Evolutionary conservation across 2,888 invertebrate genomes (phyloP).

Genomic region (Cloeon dipterum): DNA sequence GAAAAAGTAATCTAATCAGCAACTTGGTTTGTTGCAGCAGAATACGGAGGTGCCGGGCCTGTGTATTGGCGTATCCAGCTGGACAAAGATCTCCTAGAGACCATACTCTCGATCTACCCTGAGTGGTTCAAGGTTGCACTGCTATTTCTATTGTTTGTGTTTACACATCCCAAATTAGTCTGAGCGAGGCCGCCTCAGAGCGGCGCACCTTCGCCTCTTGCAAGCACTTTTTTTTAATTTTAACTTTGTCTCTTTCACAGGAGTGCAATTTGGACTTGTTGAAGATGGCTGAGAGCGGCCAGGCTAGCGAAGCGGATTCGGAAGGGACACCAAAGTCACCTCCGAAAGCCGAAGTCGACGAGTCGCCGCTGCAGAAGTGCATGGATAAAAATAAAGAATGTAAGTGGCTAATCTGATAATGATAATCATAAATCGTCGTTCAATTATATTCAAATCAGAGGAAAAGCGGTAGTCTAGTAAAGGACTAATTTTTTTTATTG

Average conservation of each 20-base stretch:
- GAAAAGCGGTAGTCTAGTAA: too few relatives aligned
- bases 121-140: conserved; percentile 61
- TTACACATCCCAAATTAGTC: background rate
- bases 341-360: conserved; percentile 82
- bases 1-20: too few relatives aligned
- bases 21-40: conserved; percentile 9
- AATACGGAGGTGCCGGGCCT: conserved; percentile 9
- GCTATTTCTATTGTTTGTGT: background rate
- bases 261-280: conserved; percentile 11
- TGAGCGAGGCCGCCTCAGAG: background rate
- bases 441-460: too few relatives aligned
- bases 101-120: conserved; percentile 77
- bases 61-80: conserved; percentile 73
- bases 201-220: background rate
- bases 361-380: conserved; percentile 74
- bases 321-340: conserved; percentile 38
- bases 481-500: too few relatives aligned
- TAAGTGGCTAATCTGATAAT: conserved; percentile 35
- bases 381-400: conserved; percentile 97
- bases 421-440: too few relatives aligned
- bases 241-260: conserved; percentile 7
- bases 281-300: conserved; percentile 18
- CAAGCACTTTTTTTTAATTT: background rate
- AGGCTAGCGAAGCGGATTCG: conserved; percentile 13
- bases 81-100: conserved; percentile 80